Evolutionary conservation across 2,113 vertebrate species (phyloP), one percentile per base, ranked within the genome.

Genomic region (Athene noctua): DNA sequence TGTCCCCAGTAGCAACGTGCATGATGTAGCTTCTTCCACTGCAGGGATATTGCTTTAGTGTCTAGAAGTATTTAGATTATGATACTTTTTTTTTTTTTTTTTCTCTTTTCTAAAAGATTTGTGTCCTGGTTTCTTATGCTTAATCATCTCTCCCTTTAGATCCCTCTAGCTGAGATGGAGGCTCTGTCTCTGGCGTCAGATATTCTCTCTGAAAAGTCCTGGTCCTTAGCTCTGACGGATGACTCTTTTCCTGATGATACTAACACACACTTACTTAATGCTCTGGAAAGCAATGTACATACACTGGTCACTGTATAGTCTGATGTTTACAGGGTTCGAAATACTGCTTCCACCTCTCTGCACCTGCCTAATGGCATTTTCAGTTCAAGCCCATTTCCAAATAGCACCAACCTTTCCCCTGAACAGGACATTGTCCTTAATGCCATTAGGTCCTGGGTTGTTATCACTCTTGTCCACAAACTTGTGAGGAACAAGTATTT

Each of bases 121-220:
- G 86, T 97, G 96, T 97, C 98, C 96, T 97, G 96, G 97, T 98
- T 98, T 98, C 99, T 99, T 97, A 99, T 97, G 98, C 97, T 98
- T 98, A 96, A 97, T 98, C 98, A 97, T 99, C 98, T 99, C 98
- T 99, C 98, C 99, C 99, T 98, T 99, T 98, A 99, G 99, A 99
- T 99, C 98, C 99, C 99, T 99, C 99, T 99, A 99, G 99, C 99
- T 98, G 99, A 99, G 99, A 99, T 99, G 99, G 99, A 99, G 98
- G 99, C 98, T 99, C 98, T 99, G 98, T 99, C 99, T 99, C 98
- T 99, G 99, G 98, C 98, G 98, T 99, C 98, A 98, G 98, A 99
- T 97, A 98, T 98, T 98, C 97, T 98, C 97, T 99, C 99, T 98
- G 99, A 99, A 98, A 99, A 98, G 97, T 99, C 99, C 98, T 99